These are phyloP conservation scores for Seriola quinqueradiata DNA, from an alignment of 2,113 vertebrate genomes.

Conservation along the genomic window DNA sequence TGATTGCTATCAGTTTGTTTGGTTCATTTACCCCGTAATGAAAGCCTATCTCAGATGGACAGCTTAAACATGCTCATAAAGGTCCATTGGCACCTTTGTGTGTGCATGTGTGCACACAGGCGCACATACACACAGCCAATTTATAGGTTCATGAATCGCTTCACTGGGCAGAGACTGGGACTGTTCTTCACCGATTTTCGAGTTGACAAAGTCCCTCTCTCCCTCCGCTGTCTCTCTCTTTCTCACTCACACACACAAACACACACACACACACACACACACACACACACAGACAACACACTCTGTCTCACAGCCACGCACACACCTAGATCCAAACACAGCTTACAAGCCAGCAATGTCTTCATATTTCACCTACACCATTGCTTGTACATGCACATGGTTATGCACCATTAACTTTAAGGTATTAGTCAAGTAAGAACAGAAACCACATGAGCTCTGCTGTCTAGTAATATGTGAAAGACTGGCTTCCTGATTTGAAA, in stretches of 20 bases:
- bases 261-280: background rate
- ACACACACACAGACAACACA: background rate
- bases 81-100: slow-evolving; percentile 46
- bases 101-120: slow-evolving; percentile 18
- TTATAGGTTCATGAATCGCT: slow-evolving; percentile 74
- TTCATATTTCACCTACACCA: slow-evolving; percentile 28
- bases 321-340: slow-evolving; percentile 8
- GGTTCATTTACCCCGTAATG: slow-evolving; percentile 76
- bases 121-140: slow-evolving; percentile 34
- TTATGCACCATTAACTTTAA: slow-evolving; percentile 17
- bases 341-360: background rate
- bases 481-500: background rate
- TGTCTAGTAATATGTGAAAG: background rate
- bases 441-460: background rate
- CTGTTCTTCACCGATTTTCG: slow-evolving; percentile 61
- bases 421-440: background rate
- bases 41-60: slow-evolving; percentile 67
- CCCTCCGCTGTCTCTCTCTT: slow-evolving; percentile 6
- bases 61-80: slow-evolving; percentile 74
- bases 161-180: slow-evolving; percentile 57
- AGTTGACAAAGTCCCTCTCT: slow-evolving; percentile 53
- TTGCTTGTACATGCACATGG: slow-evolving; percentile 2
- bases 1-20: slow-evolving; percentile 73
- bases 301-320: background rate
- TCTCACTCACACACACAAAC: slow-evolving; percentile 1